Percentiles rank a stretch among this genome's conserved stretches.
Conservation (phyloP, 2,113 vertebrate genomes). For the Chrysemys picta region DNA sequence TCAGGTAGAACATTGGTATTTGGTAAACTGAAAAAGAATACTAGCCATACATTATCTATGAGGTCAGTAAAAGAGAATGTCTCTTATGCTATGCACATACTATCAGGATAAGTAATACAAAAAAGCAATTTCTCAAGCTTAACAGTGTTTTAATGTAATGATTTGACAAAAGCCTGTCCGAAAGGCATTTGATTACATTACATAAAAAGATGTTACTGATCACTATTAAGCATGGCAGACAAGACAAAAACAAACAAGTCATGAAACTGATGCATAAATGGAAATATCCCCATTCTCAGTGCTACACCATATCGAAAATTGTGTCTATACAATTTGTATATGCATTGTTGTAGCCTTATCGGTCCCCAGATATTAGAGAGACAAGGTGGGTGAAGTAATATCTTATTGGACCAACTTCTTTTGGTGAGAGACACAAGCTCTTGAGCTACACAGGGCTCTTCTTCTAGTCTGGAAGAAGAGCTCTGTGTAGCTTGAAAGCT, state of each 20-base stretch:
- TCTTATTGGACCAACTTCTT: neutral
- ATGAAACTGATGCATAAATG: neutral
- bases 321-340: neutral
- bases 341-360: neutral
- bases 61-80: constrained; percentile 25
- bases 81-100: neutral
- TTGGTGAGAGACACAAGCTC: neutral
- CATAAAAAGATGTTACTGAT: neutral
- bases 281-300: neutral
- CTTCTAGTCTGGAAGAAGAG: neutral
- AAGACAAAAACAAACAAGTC: neutral
- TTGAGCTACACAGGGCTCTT: neutral
- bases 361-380: neutral
- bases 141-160: neutral
- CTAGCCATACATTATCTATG: constrained; percentile 57
- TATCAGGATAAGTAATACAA: neutral
- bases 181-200: neutral
- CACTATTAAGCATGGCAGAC: neutral
- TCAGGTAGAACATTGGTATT: neutral
- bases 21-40: constrained; percentile 42
- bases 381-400: neutral
- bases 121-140: neutral
- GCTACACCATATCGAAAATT: neutral
- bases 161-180: neutral
- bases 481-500: neutral